phyloP scores from a whole-genome alignment of 1,140 invertebrate genomes.

The Apis florea region DNA sequence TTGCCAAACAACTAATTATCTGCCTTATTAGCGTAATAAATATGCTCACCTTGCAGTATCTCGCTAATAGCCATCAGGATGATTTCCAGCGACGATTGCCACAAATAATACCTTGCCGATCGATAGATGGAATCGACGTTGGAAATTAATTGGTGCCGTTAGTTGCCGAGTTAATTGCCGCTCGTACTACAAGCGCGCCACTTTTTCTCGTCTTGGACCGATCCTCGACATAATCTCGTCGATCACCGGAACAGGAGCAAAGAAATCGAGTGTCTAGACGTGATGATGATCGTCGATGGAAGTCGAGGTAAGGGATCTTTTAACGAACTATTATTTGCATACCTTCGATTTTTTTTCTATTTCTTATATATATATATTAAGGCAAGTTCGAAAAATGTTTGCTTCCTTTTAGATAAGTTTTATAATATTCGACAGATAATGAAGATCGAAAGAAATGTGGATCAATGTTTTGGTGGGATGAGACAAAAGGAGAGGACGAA shows the following conservation, averaged over 20 bases:
- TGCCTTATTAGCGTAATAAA: too few species aligned
- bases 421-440: neutral
- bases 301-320: neutral
- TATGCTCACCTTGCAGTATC: too few species aligned
- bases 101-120: neutral
- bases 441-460: neutral
- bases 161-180: neutral
- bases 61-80: too few species aligned
- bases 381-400: neutral
- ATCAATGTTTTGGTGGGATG: neutral
- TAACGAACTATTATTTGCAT: neutral
- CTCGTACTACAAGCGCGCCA: neutral
- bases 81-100: neutral
- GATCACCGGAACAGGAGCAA: neutral
- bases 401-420: neutral
- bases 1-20: too few species aligned
- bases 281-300: neutral
- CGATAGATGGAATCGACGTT: neutral
- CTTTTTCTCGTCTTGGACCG: neutral
- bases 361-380: neutral
- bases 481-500: neutral
- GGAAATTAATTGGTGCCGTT: conserved; percentile 1
- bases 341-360: neutral
- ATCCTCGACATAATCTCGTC: conserved; percentile 1
- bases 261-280: neutral